Conservation (phyloP, 1,140 invertebrate species). For the Lasioglossum albipes region DNA sequence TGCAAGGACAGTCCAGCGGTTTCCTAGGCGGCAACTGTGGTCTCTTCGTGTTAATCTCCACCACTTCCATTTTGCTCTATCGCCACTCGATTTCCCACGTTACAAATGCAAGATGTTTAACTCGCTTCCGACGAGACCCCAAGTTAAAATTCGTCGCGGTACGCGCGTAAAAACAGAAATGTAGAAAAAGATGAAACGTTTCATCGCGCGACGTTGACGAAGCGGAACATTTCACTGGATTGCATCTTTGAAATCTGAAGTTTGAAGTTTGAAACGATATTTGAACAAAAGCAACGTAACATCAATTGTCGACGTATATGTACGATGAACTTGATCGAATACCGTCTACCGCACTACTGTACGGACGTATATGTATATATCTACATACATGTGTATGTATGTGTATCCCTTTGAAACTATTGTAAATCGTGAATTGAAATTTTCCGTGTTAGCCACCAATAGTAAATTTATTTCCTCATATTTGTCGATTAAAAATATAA, state of each 20-base stretch:
- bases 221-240: constrained; percentile 3
- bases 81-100: not conserved
- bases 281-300: constrained; percentile 18
- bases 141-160: not conserved
- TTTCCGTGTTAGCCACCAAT: constrained; percentile 16
- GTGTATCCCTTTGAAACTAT: not conserved
- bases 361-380: not conserved
- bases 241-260: constrained; percentile 12
- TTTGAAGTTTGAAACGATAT: too few relatives aligned
- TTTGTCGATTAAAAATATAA: constrained; percentile 46
- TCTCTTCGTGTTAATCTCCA: constrained; percentile 48
- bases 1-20: constrained; percentile 40
- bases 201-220: constrained; percentile 30
- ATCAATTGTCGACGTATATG: too few relatives aligned
- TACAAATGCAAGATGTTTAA: not conserved
- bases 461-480: constrained; percentile 47
- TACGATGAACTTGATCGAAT: not conserved
- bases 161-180: constrained; percentile 20
- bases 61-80: constrained; percentile 54
- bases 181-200: constrained; percentile 41
- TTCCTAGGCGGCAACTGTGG: constrained; percentile 11
- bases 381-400: not conserved
- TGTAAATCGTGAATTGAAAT: not conserved
- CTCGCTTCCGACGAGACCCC: not conserved
- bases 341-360: not conserved